Percentiles rank a stretch among this genome's conserved stretches.
These are phyloP conservation scores for Terrapene triunguis DNA, from an alignment of 2,113 vertebrate genomes.

Conservation along the genomic window DNA sequence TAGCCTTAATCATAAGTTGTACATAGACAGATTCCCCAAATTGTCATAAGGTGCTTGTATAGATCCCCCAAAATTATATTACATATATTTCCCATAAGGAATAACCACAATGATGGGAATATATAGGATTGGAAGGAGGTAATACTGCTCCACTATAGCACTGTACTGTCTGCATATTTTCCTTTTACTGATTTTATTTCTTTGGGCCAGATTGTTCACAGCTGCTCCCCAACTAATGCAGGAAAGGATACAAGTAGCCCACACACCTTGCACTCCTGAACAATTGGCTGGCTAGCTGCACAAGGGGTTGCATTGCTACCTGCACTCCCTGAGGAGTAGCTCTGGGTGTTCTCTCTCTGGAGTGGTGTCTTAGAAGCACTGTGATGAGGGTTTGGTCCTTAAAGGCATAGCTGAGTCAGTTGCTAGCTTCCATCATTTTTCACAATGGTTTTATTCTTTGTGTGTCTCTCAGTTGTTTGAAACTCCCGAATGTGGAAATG, in stretches of 20 bases:
- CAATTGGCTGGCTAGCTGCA: neutral
- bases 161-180: neutral
- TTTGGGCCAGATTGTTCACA: neutral
- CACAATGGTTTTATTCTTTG: neutral
- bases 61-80: neutral
- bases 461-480: slow-evolving; percentile 89
- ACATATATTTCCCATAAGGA: neutral
- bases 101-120: neutral
- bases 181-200: neutral
- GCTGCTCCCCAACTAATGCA: neutral
- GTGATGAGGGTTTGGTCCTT: neutral
- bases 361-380: rapidly evolving
- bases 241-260: neutral
- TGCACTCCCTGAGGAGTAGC: rapidly evolving
- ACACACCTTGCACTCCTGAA: neutral
- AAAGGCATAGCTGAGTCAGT: neutral
- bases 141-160: neutral
- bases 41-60: neutral
- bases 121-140: neutral
- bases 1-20: too few species aligned
- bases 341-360: rapidly evolving
- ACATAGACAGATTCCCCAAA: too few species aligned
- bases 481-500: slow-evolving; percentile 94
- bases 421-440: slow-evolving; percentile 22
- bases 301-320: neutral